Evolutionary conservation across 2,888 invertebrate genomes (phyloP), one percentile per base, ranked within the genome.

Genomic region (Charanyca ferruginea): DNA sequence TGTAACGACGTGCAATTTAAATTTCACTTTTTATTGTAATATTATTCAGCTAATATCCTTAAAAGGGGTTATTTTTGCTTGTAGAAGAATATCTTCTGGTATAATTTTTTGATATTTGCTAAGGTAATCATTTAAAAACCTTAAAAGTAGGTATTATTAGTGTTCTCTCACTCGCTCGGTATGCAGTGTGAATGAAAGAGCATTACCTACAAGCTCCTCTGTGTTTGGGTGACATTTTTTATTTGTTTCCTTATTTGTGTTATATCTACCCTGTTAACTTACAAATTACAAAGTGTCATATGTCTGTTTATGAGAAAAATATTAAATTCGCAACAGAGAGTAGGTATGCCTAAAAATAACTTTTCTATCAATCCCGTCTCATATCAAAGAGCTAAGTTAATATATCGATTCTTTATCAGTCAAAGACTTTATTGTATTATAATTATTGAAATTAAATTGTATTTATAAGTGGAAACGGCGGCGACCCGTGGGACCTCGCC

Each of bases 361-460:
- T 62, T 75, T 59, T 78, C 74, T 73, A 73, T 67, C 38, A 57
- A 66, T 25, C 85, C 86, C 83, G 85, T 90, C 11, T 49, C 38
- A n/a, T 74, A 68, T 77, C 58, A 16, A 55, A 54, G 52, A 69
- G 49, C 57, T 32, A 57, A 47, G 75, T 70, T 35, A 59, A 74
- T 80, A 74, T 65, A 66, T 68, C 64, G 64, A 64, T 64, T 60
- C 42, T 60, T 77, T 94, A 95, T 94, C 93, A 93, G 94, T 93
- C 93, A 93, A 91, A 93, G 94, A 94, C 94, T 91, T 89, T 87
- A 89, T 89, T 92, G 90, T 89, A 87, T 88, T 86, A 88, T 94
- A 92, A 94, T 94, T 93, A 94, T 90, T 93, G 90, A 91, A 94
- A 93, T 92, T 93, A 91, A 93, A 94, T 90, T 88, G 91, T 94